A percentile compares a stretch with the other conserved stretches of the same genome.
Evolutionary conservation across 2,113 vertebrate species (phyloP).

Genomic region (Podiceps cristatus): DNA sequence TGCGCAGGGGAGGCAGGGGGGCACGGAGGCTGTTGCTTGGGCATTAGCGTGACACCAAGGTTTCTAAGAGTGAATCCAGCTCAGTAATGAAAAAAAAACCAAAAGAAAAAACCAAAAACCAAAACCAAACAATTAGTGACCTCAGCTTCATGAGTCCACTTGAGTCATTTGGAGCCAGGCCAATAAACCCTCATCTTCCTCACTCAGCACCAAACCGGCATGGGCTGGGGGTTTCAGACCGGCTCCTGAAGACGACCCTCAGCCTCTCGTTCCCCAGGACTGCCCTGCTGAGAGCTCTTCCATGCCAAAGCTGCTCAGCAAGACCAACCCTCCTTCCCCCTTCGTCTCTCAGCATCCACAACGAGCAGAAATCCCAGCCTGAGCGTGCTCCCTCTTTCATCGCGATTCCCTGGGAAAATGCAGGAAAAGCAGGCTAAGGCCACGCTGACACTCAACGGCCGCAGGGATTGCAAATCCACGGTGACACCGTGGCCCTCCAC

Average conservation of each 20-base stretch:
- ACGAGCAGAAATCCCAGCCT: background rate
- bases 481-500: background rate
- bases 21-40: background rate
- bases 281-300: background rate
- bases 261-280: background rate
- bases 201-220: background rate
- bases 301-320: background rate
- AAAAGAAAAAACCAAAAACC: background rate
- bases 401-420: fast-evolving
- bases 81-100: background rate
- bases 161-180: background rate
- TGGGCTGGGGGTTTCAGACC: background rate
- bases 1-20: background rate
- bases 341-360: background rate
- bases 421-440: background rate
- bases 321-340: background rate
- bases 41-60: background rate
- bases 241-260: background rate
- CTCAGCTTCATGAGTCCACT: background rate
- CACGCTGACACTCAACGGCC: fast-evolving
- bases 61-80: background rate
- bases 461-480: background rate
- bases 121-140: background rate
- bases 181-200: background rate
- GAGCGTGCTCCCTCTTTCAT: background rate